phyloP scores from a whole-genome alignment of 2,797 vertebrate genomes.

The Neopelma chrysocephalum region DNA sequence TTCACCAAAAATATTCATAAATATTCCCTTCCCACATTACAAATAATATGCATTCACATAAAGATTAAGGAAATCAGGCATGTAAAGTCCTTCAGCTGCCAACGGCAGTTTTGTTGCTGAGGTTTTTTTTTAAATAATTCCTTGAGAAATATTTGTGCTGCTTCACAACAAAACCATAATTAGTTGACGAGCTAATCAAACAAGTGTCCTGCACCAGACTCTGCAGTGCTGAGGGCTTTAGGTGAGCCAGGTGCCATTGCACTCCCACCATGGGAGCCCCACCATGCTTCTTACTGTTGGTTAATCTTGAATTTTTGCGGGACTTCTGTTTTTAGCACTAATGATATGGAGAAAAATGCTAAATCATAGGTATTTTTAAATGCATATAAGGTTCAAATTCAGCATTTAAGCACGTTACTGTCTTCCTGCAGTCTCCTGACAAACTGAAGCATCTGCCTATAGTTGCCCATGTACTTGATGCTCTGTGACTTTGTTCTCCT shows the following conservation, averaged over 20 bases:
- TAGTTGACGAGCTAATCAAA: background rate
- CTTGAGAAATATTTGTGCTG: background rate
- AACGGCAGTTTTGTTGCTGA: background rate
- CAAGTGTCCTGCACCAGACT: background rate
- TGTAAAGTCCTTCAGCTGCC: background rate
- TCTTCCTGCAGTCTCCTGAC: background rate
- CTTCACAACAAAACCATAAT: background rate
- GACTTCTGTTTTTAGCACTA: background rate
- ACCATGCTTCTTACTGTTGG: background rate
- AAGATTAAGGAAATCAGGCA: background rate
- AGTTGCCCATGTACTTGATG: background rate
- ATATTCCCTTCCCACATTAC: background rate
- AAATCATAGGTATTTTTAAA: background rate
- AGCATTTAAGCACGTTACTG: background rate
- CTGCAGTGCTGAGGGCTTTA: background rate
- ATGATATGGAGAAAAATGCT: background rate
- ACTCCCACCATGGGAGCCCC: background rate
- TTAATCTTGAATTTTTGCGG: background rate
- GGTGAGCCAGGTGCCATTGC: background rate
- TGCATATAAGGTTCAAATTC: background rate
- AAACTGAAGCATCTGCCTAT: background rate
- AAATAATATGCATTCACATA: background rate
- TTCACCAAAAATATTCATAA: constrained; percentile 6
- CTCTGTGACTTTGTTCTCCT: constrained; percentile 22
- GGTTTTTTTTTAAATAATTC: background rate